phyloP scores from a whole-genome alignment of 2,113 vertebrate species.

The Crotophaga sulcirostris region DNA sequence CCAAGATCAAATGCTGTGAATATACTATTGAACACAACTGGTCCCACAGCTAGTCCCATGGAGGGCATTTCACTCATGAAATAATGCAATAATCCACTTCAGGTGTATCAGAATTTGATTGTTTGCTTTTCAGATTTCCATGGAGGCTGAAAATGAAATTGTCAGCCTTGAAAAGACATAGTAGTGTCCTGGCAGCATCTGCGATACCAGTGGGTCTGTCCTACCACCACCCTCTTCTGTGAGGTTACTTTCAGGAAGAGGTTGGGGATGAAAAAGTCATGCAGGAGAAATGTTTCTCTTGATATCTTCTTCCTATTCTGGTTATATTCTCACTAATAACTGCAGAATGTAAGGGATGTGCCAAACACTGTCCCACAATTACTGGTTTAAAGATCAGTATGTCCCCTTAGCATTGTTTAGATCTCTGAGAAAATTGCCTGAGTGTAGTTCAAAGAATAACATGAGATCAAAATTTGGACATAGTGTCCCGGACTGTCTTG shows the following conservation, averaged over 20 bases:
- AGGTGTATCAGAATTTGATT: neutral
- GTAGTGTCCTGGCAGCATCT: neutral
- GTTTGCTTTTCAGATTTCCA: neutral
- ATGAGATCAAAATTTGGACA: neutral
- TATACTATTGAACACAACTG: neutral
- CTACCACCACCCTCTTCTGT: neutral
- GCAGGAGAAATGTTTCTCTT: neutral
- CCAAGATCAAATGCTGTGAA: neutral
- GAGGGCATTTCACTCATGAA: neutral
- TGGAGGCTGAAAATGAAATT: neutral
- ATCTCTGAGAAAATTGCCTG: neutral
- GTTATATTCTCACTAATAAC: neutral
- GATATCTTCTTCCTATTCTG: neutral
- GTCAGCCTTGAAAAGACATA: neutral
- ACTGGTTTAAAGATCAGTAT: neutral
- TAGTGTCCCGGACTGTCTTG: neutral
- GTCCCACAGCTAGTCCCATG: neutral
- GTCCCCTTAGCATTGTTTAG: neutral
- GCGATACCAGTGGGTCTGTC: neutral
- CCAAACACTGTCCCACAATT: neutral
- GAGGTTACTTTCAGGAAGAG: neutral
- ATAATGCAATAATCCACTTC: neutral
- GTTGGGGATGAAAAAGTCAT: neutral
- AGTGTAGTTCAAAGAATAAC: neutral
- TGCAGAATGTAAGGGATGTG: neutral